These are phyloP conservation scores for Carcinoscorpius rotundicauda DNA, from an alignment of 1,140 invertebrate genomes.

Conservation along the genomic window DNA sequence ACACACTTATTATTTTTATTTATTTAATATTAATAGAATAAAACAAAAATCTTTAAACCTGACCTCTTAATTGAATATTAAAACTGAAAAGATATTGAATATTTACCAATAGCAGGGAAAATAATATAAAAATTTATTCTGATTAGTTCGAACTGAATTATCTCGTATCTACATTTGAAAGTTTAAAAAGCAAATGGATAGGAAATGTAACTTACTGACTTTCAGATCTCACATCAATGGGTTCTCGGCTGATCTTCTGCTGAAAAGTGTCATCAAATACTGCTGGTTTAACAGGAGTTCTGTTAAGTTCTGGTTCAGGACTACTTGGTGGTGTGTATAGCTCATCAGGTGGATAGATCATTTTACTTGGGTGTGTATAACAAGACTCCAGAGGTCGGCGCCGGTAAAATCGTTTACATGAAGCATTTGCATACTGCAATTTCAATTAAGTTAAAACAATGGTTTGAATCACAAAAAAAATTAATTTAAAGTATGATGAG, in stretches of 20 bases:
- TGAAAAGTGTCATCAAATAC: slow-evolving; percentile 24
- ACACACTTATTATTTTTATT: not conserved
- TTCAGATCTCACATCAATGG: slow-evolving; percentile 63
- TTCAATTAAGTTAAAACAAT: not conserved
- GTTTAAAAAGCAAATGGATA: not conserved
- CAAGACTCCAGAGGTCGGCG: slow-evolving; percentile 63
- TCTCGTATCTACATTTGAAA: no score
- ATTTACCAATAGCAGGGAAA: not conserved
- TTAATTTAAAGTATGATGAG: no score
- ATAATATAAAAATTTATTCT: not conserved
- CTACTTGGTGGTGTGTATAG: slow-evolving; percentile 52
- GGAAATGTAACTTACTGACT: slow-evolving; percentile 57
- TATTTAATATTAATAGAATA: slow-evolving; percentile 16
- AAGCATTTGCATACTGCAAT: slow-evolving; percentile 65
- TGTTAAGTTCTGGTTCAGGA: slow-evolving; percentile 37
- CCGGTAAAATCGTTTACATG: slow-evolving; percentile 71
- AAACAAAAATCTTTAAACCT: not conserved
- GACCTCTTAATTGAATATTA: no score
- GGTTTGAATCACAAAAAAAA: not conserved
- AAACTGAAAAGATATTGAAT: no score
- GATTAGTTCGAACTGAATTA: no score
- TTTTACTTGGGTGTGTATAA: slow-evolving; percentile 77
- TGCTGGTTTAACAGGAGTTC: slow-evolving; percentile 18
- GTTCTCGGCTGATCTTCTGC: slow-evolving; percentile 59
- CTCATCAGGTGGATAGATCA: slow-evolving; percentile 82